Percentiles rank a stretch among this genome's conserved stretches.
These are phyloP conservation scores for Drosophila kokeensis DNA, from an alignment of 2,888 invertebrate species.

Conservation along the genomic window DNA sequence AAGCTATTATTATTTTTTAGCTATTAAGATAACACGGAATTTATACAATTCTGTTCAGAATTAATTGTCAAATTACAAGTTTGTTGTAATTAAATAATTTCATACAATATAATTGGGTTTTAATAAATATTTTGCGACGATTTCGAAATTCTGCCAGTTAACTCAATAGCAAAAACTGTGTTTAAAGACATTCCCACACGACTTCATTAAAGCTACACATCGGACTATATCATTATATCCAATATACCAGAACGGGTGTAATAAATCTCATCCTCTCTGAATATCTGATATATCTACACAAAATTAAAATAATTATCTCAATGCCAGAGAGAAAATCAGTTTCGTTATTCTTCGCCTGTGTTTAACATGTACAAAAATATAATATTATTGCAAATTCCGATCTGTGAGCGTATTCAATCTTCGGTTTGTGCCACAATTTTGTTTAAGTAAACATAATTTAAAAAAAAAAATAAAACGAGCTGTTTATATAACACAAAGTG, in stretches of 20 bases:
- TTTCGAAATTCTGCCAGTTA: background rate
- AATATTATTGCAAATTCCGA: background rate
- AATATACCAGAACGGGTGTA: background rate
- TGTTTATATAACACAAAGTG: background rate
- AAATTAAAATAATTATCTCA: background rate
- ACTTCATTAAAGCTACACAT: background rate
- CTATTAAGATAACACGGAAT: background rate
- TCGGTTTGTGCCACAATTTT: background rate
- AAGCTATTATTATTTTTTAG: background rate
- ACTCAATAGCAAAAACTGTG: background rate
- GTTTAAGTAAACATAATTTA: background rate
- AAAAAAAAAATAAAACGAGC: background rate
- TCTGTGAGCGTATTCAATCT: background rate
- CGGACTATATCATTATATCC: background rate
- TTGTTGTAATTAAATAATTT: background rate
- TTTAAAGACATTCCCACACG: background rate
- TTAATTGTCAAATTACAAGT: background rate
- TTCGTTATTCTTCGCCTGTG: too few species aligned
- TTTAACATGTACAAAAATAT: background rate
- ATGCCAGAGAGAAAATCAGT: background rate
- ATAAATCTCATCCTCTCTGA: background rate
- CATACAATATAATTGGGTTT: background rate
- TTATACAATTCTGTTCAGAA: background rate
- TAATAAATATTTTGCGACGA: background rate
- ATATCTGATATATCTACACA: too few species aligned